Conservation (phyloP, 2,797 vertebrate species). For the Anableps anableps region DNA sequence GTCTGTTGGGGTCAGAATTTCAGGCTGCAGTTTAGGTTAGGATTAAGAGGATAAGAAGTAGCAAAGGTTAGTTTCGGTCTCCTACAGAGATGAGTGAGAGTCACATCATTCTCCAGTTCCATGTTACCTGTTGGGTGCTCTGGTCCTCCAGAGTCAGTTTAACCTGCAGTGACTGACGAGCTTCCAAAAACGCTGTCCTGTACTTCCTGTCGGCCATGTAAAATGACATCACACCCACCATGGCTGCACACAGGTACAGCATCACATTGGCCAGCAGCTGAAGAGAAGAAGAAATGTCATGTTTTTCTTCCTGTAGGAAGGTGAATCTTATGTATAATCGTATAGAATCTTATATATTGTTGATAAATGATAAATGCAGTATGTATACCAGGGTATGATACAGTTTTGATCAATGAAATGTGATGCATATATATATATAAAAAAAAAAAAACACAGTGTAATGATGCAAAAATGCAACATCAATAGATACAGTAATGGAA, state of each 20-base stretch:
- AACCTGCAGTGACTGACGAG: constrained; percentile 94
- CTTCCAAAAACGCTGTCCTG: constrained; percentile 93
- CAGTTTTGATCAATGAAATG: not conserved
- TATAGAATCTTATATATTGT: not conserved
- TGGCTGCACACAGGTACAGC: constrained; percentile 88
- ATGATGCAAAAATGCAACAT: no score
- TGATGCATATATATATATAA: no score
- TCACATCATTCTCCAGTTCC: no score
- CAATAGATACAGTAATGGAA: not conserved
- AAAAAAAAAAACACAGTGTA: not conserved
- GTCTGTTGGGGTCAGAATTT: not conserved
- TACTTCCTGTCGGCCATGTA: constrained; percentile 97
- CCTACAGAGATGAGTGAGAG: no score
- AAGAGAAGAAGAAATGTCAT: constrained; percentile 4
- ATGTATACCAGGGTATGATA: not conserved
- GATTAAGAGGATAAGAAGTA: no score
- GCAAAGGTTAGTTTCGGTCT: no score
- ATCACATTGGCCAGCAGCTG: constrained; percentile 90
- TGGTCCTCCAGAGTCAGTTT: constrained; percentile 90
- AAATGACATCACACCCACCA: constrained; percentile 90
- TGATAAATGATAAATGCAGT: not conserved
- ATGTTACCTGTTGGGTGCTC: no score
- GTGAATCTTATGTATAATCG: not conserved
- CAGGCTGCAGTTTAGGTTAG: not conserved
- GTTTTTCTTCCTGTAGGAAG: not conserved